Conservation (phyloP, 2,113 vertebrate genomes). For the Ranitomeya variabilis region DNA sequence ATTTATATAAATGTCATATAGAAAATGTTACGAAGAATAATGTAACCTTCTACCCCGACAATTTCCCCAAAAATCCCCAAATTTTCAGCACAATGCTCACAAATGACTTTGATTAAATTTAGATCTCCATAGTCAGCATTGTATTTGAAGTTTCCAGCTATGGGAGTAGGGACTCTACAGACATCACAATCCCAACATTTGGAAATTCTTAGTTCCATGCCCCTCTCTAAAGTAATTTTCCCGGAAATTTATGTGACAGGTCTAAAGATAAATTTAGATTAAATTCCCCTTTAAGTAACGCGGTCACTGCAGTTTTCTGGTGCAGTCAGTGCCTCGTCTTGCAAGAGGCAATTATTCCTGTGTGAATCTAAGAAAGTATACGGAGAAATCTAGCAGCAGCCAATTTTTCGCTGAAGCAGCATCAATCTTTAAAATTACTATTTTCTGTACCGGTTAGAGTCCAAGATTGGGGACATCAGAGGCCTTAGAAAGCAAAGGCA, state of each 20-base stretch:
- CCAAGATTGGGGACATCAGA: constrained; percentile 24
- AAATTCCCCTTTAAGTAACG: background rate
- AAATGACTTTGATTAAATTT: too few relatives aligned
- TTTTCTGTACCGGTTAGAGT: constrained; percentile 24
- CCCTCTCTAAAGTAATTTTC: background rate
- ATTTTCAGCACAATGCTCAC: too few relatives aligned
- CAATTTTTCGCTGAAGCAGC: constrained; percentile 36
- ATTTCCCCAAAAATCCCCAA: too few relatives aligned
- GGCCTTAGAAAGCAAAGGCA: constrained; percentile 2
- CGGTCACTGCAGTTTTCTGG: background rate
- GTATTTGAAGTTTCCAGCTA: too few relatives aligned
- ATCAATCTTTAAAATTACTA: constrained; percentile 43
- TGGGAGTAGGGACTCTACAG: too few relatives aligned
- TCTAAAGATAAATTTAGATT: background rate
- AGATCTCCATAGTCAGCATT: too few relatives aligned
- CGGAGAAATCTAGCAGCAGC: constrained; percentile 34
- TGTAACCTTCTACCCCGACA: too few relatives aligned
- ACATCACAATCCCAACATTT: too few relatives aligned
- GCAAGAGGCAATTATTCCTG: constrained; percentile 40
- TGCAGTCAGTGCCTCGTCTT: constrained; percentile 11
- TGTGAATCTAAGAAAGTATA: constrained; percentile 39
- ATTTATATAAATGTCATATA: too few relatives aligned
- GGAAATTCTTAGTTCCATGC: background rate
- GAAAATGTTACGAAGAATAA: too few relatives aligned
- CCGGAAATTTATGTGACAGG: background rate